phyloP scores from a whole-genome alignment of 2,113 vertebrate genomes.

The Zosterops lateralis region DNA sequence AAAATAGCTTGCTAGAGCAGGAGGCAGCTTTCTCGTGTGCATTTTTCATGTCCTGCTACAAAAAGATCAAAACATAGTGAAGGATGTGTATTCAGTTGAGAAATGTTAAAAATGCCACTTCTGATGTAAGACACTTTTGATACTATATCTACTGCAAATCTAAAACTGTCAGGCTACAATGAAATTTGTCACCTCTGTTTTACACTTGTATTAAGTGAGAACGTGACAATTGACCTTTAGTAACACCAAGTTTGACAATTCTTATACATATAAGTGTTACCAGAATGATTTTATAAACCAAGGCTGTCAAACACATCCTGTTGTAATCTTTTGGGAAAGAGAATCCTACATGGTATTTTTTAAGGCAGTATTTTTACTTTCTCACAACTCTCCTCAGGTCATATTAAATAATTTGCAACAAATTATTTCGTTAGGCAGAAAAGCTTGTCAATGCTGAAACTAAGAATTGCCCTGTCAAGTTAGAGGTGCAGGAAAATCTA shows the following conservation, averaged over 20 bases:
- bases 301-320: constrained; percentile 8
- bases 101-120: constrained; percentile 13
- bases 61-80: constrained; percentile 30
- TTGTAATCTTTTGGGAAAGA: constrained; percentile 41
- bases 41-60: constrained; percentile 14
- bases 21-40: neutral
- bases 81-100: constrained; percentile 1
- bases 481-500: neutral
- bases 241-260: constrained; percentile 36
- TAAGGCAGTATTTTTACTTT: constrained; percentile 12
- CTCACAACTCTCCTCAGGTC: neutral
- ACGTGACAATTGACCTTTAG: neutral
- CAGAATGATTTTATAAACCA: constrained; percentile 36
- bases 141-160: neutral
- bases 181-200: constrained; percentile 49
- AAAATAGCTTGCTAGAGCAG: constrained; percentile 3
- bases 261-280: neutral
- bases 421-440: neutral
- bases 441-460: neutral
- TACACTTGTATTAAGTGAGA: constrained; percentile 9
- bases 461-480: neutral
- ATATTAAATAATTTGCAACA: neutral
- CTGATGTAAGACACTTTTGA: neutral
- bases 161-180: neutral
- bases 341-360: neutral